Evolutionary conservation across 2,113 vertebrate genomes (phyloP).

Genomic region (Nicator chloris): DNA sequence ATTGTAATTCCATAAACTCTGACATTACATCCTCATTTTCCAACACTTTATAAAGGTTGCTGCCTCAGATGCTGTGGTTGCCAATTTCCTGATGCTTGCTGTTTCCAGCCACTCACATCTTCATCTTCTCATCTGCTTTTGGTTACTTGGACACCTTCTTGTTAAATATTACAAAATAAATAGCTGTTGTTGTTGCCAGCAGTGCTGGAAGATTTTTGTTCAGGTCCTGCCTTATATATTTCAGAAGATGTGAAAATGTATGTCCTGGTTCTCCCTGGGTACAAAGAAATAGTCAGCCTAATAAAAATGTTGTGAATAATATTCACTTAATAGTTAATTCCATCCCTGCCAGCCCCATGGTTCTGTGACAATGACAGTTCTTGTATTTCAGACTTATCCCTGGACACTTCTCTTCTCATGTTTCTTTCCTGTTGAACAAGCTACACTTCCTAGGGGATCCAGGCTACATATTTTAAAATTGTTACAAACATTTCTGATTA

Average conservation of each 20-base stretch:
- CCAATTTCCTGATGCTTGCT: not conserved
- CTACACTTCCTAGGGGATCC: not conserved
- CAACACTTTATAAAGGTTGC: not conserved
- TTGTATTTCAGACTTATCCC: not conserved
- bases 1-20: not conserved
- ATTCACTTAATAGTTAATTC: not conserved
- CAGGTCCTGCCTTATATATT: not conserved
- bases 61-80: not conserved
- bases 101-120: not conserved
- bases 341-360: not conserved
- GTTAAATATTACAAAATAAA: not conserved
- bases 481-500: not conserved
- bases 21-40: not conserved
- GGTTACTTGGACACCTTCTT: not conserved
- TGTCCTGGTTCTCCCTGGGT: not conserved
- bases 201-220: not conserved
- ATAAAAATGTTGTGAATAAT: not conserved
- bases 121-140: not conserved
- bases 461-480: not conserved
- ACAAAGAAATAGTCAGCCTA: not conserved
- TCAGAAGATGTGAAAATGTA: not conserved
- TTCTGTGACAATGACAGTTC: not conserved
- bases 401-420: not conserved
- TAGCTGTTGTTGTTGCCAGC: not conserved
- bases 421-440: not conserved